Percentiles rank a stretch among this genome's conserved stretches.
Evolutionary conservation across 2,888 invertebrate species (phyloP).

Genomic region (Terebella lapidaria): DNA sequence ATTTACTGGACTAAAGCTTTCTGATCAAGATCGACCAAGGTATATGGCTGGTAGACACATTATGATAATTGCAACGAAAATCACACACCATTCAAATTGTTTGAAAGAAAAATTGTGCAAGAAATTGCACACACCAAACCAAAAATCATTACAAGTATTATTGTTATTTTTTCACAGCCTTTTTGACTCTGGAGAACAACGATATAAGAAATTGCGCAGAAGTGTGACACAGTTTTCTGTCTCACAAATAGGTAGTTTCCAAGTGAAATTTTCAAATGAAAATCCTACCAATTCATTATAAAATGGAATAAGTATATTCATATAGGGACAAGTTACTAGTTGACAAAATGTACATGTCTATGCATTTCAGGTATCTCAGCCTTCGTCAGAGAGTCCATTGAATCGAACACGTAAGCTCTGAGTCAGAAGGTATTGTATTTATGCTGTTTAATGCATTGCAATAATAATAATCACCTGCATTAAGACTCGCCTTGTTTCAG

Average conservation of each 20-base stretch:
- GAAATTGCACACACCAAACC: too few relatives aligned
- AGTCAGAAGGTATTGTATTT: too few relatives aligned
- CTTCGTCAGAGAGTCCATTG: background rate
- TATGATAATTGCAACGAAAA: background rate
- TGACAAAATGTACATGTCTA: background rate
- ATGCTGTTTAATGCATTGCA: too few relatives aligned
- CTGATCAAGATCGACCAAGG: slow-evolving; percentile 55
- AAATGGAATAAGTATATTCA: background rate
- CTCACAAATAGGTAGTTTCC: slow-evolving; percentile 63
- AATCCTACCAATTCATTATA: slow-evolving; percentile 4
- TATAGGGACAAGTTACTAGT: too few relatives aligned
- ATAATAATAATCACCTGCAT: too few relatives aligned
- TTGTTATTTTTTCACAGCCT: too few relatives aligned
- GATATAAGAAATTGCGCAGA: slow-evolving; percentile 59
- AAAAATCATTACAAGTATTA: too few relatives aligned
- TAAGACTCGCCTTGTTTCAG: slow-evolving; percentile 27
- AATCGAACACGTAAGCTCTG: too few relatives aligned
- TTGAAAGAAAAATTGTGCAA: too few relatives aligned
- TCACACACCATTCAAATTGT: too few relatives aligned
- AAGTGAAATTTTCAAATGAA: too few relatives aligned
- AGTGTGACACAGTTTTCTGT: slow-evolving; percentile 58
- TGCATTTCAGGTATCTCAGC: background rate
- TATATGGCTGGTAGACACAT: slow-evolving; percentile 35
- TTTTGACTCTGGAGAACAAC: slow-evolving; percentile 59
- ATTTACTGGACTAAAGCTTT: slow-evolving; percentile 67